These are phyloP conservation scores for Hylyphantes graminicola DNA, from an alignment of 1,140 invertebrate genomes.

Conservation along the genomic window DNA sequence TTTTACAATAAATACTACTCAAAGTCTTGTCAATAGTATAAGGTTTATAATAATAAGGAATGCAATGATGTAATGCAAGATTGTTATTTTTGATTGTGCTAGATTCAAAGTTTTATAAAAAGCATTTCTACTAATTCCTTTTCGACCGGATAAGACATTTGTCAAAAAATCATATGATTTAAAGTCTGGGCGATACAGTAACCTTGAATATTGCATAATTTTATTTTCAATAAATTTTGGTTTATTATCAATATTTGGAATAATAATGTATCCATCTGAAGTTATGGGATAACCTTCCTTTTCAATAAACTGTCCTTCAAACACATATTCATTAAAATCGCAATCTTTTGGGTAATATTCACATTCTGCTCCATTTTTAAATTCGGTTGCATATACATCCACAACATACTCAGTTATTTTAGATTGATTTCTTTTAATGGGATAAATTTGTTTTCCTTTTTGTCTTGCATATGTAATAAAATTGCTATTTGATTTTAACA, in stretches of 20 bases:
- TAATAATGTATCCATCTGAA: neutral
- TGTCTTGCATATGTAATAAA: neutral
- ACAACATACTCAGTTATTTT: neutral
- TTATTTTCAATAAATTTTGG: neutral
- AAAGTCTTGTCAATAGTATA: no score
- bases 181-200: neutral
- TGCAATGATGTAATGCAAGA: no score
- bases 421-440: neutral
- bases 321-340: neutral
- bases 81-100: no score
- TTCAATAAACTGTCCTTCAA: neutral
- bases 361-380: neutral
- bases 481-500: neutral
- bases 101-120: no score
- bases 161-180: slow-evolving; percentile 1
- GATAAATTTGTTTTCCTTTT: neutral
- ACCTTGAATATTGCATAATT: neutral
- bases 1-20: no score
- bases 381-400: neutral
- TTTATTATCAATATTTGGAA: neutral
- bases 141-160: neutral
- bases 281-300: neutral
- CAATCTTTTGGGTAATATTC: neutral
- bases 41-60: no score
- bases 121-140: neutral